Evolutionary conservation across 30 jellyfish, hydroid and myxozoan species (phyloP).

Genomic region (Aurelia aurita): DNA sequence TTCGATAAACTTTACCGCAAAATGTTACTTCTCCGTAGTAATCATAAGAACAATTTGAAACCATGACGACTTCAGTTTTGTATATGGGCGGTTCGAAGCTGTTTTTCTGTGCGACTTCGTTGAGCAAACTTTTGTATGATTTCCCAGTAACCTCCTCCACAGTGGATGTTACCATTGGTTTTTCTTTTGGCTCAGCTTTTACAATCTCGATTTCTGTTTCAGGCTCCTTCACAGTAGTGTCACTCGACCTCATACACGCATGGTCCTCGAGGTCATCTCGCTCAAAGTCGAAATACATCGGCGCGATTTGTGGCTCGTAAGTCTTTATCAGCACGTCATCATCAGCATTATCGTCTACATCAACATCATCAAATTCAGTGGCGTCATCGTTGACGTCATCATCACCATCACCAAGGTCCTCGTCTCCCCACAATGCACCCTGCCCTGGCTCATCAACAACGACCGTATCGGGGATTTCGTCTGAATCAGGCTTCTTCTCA

Average conservation of each 20-base stretch:
- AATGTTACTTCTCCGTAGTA: conserved; percentile 13
- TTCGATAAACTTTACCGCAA: not conserved
- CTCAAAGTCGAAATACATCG: conserved; percentile 37
- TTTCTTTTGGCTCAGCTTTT: not conserved
- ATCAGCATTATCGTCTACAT: not conserved
- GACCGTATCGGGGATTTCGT: not conserved
- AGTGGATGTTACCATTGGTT: not conserved
- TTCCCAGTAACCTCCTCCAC: conserved; percentile 19
- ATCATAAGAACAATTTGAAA: not conserved
- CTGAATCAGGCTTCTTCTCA: not conserved
- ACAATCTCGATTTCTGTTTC: not conserved
- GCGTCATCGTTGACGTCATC: not conserved
- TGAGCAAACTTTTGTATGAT: conserved; percentile 7
- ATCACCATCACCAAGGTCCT: not conserved
- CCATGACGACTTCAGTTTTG: not conserved
- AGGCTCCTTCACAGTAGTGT: not conserved
- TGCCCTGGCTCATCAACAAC: not conserved
- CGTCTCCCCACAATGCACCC: not conserved
- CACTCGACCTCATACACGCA: not conserved
- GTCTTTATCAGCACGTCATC: not conserved
- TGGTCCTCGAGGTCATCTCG: conserved; percentile 17
- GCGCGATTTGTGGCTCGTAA: conserved; percentile 6
- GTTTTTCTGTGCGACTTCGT: conserved; percentile 15
- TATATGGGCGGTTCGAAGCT: not conserved
- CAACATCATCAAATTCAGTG: not conserved